A percentile compares a stretch with the other conserved stretches of the same genome.
Evolutionary conservation across 2,113 vertebrate genomes (phyloP).

Genomic region (Plectropomus leopardus): DNA sequence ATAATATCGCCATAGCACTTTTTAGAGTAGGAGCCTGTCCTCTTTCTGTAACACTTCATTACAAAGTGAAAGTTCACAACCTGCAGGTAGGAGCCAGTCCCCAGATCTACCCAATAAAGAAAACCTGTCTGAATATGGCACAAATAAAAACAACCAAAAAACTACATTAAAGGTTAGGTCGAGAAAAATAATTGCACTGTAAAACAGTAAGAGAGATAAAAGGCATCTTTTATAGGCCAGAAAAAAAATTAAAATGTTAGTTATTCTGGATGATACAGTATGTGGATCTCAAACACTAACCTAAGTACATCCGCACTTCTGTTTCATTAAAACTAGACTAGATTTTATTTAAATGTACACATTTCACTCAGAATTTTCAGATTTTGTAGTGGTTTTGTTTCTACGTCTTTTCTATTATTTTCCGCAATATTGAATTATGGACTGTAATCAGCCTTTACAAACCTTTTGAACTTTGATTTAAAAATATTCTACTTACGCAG

Average conservation of each 20-base stretch:
- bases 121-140: slow-evolving; percentile 34
- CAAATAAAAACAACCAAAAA: slow-evolving; percentile 4
- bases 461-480: slow-evolving; percentile 5
- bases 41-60: slow-evolving; percentile 52
- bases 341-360: slow-evolving; percentile 14
- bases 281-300: slow-evolving; percentile 17
- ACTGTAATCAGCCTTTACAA: slow-evolving; percentile 17
- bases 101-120: slow-evolving; percentile 38
- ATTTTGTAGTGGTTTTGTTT: slow-evolving; percentile 3
- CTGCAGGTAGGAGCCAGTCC: slow-evolving; percentile 73
- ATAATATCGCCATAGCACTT: slow-evolving; percentile 40
- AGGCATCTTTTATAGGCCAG: slow-evolving; percentile 20
- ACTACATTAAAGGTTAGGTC: neutral
- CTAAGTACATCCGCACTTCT: slow-evolving; percentile 29
- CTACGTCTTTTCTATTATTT: slow-evolving; percentile 4
- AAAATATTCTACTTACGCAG: slow-evolving; percentile 16
- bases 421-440: neutral
- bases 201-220: slow-evolving; percentile 34
- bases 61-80: slow-evolving; percentile 41
- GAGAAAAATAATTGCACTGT: slow-evolving; percentile 1
- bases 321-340: slow-evolving; percentile 22
- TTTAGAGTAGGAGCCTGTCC: slow-evolving; percentile 72
- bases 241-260: slow-evolving; percentile 42
- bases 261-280: slow-evolving; percentile 32
- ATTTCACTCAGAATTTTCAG: slow-evolving; percentile 16